Conservation (phyloP, 2,797 vertebrate genomes). For the Columba guinea region DNA sequence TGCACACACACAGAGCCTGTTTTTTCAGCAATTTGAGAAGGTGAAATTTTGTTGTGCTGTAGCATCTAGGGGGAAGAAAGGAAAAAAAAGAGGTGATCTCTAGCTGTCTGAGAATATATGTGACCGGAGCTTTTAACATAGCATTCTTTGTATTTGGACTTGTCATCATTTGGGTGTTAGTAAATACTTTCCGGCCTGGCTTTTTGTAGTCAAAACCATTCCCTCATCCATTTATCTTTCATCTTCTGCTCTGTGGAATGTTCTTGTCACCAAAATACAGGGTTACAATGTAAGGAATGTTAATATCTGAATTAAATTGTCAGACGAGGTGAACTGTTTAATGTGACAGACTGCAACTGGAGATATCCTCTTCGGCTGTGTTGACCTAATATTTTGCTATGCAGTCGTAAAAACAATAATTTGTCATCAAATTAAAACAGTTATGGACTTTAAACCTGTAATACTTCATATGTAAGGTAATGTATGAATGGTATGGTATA, state of each 20-base stretch:
- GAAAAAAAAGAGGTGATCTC: slow-evolving; percentile 1
- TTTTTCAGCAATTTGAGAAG: slow-evolving; percentile 41
- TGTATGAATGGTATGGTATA: background rate
- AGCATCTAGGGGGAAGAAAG: background rate
- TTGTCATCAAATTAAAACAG: background rate
- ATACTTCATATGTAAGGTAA: background rate
- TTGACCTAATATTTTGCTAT: background rate
- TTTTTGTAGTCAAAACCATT: slow-evolving; percentile 71
- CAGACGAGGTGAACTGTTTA: slow-evolving; percentile 60
- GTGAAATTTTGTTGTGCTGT: background rate
- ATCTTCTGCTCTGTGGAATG: slow-evolving; percentile 74
- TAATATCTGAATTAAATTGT: slow-evolving; percentile 74
- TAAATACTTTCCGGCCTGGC: slow-evolving; percentile 65
- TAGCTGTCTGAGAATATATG: background rate
- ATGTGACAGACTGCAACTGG: slow-evolving; percentile 47
- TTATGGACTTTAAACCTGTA: background rate
- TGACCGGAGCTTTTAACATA: slow-evolving; percentile 49
- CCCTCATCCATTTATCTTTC: slow-evolving; percentile 70
- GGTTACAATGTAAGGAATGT: slow-evolving; percentile 75
- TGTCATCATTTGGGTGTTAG: slow-evolving; percentile 66
- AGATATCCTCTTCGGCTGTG: slow-evolving; percentile 4
- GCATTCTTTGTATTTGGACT: slow-evolving; percentile 63
- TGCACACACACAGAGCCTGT: background rate
- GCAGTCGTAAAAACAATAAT: background rate
- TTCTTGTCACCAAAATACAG: slow-evolving; percentile 71